A percentile compares a stretch with the other conserved stretches of the same genome.
These are phyloP conservation scores for Salpingus planirostris DNA, from an alignment of 2,888 invertebrate species.

Conservation along the genomic window DNA sequence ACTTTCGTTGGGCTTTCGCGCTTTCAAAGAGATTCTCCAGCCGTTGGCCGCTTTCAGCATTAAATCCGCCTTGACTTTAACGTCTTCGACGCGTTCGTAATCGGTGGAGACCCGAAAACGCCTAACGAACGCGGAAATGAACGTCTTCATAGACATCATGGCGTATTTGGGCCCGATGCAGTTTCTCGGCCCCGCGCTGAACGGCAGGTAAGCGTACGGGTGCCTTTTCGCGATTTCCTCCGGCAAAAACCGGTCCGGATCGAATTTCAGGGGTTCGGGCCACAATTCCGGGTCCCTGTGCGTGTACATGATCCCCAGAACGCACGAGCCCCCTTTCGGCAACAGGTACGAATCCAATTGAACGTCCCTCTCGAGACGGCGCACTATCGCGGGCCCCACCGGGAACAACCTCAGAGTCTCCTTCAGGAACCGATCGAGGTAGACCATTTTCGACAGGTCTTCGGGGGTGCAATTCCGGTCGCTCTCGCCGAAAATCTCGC, in stretches of 20 bases:
- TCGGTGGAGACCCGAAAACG: constrained; percentile 22
- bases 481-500: background rate
- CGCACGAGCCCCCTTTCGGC: background rate
- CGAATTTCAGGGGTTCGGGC: constrained; percentile 20
- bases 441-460: constrained; percentile 8
- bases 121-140: constrained; percentile 21
- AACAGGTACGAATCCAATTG: constrained; percentile 2
- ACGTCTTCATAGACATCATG: constrained; percentile 25
- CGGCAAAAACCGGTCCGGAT: constrained; percentile 21
- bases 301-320: constrained; percentile 2
- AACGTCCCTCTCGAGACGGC: constrained; percentile 5
- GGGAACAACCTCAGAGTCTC: constrained; percentile 12
- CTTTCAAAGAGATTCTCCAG: constrained; percentile 23
- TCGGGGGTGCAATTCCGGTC: background rate
- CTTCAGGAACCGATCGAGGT: constrained; percentile 10
- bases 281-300: constrained; percentile 24
- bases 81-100: constrained; percentile 25
- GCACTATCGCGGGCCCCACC: constrained; percentile 5
- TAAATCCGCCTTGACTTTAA: constrained; percentile 24
- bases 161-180: constrained; percentile 5
- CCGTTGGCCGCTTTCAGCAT: constrained; percentile 27
- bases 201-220: constrained; percentile 24
- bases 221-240: constrained; percentile 23
- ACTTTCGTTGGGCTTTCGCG: no score
- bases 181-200: constrained; percentile 21